Base-by-base conservation (phyloP, 2,888 invertebrate genomes). In the Trilocha varians region DNA sequence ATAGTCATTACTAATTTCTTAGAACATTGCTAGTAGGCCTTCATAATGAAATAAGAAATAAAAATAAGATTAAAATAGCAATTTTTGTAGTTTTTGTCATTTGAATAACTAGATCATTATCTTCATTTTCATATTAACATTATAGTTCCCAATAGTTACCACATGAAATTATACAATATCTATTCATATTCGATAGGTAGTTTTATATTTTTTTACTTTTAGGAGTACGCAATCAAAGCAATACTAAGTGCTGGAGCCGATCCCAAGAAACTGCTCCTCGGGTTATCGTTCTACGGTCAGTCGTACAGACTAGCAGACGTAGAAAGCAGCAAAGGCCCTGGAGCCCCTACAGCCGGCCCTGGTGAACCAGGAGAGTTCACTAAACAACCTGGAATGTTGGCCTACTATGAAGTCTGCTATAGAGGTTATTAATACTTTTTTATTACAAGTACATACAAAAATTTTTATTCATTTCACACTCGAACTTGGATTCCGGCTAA, bases 271-370 rank as follows among this genome's bases (percentile, higher is more conserved):
- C 78, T 97, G 2, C 72, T 93, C 0, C 80, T 96, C 39, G 95
- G 96, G 1, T 87, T 96, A 44, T 94, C 96, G 0, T 92, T 96
- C 70, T 96, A 96, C 60, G 96, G 96, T 0, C 95, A 96, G 68
- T 90, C 91, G n/a, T 97, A 92, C 59, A 90, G 91, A 17, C 71
- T 97, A 16, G 82, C 87, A 1, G 78, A 76, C 35, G 59, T 62
- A 0, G 69, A 65, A 18, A 70, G 70, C 3, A 50, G 65, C 3
- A 73, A 68, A 25, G 74, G 72, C 0, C 87, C 91, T 2, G 93
- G 93, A 0, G 85, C 90, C 2, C 75, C 90, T 0, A 87, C 91
- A 0, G 87, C 87, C 0, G 95, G 94, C 0, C 91, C 94, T 0
- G 96, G 96, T 0, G 89, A 89, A 40, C 87, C 94, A 0, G 95